phyloP scores from a whole-genome alignment of 1,140 invertebrate genomes.

The Neotoxoptera formosana region DNA sequence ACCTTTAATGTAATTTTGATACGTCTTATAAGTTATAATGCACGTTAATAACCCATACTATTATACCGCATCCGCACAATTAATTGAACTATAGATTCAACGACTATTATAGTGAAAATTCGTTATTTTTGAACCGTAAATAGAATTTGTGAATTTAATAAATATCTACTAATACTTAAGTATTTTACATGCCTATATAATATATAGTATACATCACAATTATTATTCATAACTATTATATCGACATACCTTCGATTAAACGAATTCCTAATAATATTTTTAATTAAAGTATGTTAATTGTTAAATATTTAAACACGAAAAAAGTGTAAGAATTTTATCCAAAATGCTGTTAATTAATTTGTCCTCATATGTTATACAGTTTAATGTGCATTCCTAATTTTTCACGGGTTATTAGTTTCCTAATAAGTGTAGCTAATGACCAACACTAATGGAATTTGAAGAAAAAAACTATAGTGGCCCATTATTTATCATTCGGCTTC shows the following conservation, averaged over 20 bases:
- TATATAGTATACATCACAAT: too few species aligned
- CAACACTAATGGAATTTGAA: background rate
- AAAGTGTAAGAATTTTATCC: background rate
- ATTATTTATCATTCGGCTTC: background rate
- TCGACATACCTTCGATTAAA: background rate
- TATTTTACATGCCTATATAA: background rate
- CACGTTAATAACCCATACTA: background rate
- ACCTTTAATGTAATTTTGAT: background rate
- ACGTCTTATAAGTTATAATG: too few species aligned
- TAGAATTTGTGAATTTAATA: background rate
- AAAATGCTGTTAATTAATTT: background rate
- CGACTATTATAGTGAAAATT: background rate
- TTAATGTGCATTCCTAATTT: slow-evolving; percentile 8
- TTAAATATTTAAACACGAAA: background rate
- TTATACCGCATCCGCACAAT: background rate
- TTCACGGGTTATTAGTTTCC: background rate
- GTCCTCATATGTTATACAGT: background rate
- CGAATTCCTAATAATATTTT: background rate
- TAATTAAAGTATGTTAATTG: background rate
- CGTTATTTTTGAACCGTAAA: background rate
- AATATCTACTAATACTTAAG: background rate
- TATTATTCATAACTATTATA: background rate
- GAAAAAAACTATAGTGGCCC: background rate
- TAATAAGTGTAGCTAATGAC: background rate
- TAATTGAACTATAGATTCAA: background rate